Evolutionary conservation across 2,797 vertebrate species (phyloP).

Genomic region (Enteromius treurensis): DNA sequence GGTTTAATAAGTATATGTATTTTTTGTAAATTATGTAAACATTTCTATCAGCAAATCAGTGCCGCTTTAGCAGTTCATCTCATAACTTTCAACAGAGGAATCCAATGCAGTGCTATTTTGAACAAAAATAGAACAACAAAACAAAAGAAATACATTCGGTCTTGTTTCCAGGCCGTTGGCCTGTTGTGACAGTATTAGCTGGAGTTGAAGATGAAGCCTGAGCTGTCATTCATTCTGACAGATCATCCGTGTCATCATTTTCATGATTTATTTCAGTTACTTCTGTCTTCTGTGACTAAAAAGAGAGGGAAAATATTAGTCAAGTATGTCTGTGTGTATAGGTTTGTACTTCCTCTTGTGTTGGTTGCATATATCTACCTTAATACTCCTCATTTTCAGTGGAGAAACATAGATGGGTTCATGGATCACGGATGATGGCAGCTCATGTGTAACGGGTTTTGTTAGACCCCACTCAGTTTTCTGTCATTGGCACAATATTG

Average conservation of each 20-base stretch:
- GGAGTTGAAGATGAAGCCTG: neutral
- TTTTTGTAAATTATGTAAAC: neutral
- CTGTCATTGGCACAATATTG: constrained; percentile 3
- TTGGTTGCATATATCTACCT: neutral
- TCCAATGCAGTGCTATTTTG: neutral
- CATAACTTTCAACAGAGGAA: neutral
- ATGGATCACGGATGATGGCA: neutral
- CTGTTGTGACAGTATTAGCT: neutral
- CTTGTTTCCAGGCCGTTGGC: constrained; percentile 1
- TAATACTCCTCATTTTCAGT: neutral
- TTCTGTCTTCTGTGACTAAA: neutral
- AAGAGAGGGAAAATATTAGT: neutral
- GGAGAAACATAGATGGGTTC: neutral
- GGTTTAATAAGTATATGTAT: neutral
- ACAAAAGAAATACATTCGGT: neutral
- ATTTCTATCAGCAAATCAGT: neutral
- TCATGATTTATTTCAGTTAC: neutral
- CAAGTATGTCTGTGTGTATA: neutral
- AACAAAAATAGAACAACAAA: neutral
- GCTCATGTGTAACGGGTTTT: neutral
- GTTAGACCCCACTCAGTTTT: neutral
- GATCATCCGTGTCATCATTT: neutral
- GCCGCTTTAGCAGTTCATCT: neutral
- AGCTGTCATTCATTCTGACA: neutral
- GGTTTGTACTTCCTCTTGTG: neutral